Percentiles rank a stretch among this genome's conserved stretches.
phyloP scores from a whole-genome alignment of 2,888 invertebrate genomes.

The Pyrocoelia pectoralis region DNA sequence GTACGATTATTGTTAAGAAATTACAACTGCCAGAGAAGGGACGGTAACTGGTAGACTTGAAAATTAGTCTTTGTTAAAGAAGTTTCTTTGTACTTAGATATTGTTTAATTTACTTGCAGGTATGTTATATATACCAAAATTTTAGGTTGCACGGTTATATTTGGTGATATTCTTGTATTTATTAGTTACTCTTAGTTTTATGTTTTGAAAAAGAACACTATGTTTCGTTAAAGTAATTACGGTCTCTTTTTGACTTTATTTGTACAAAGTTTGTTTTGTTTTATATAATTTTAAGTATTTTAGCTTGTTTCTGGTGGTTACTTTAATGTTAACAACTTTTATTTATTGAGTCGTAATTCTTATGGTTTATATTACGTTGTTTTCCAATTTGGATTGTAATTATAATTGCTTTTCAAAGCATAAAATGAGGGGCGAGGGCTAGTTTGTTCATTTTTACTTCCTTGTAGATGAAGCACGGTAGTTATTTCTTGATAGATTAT shows the following conservation, averaged over 20 bases:
- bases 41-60: neutral
- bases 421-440: neutral
- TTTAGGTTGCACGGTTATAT: constrained; percentile 12
- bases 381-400: constrained; percentile 17
- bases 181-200: constrained; percentile 14
- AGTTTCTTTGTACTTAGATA: constrained; percentile 1
- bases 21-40: constrained; percentile 1
- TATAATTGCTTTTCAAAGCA: constrained; percentile 12
- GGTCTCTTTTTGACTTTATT: constrained; percentile 18
- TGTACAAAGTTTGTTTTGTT: constrained; percentile 50
- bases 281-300: neutral
- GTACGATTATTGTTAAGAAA: constrained; percentile 10
- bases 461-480: no score
- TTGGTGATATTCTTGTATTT: constrained; percentile 39
- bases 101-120: neutral
- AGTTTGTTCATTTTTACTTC: neutral
- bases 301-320: constrained; percentile 21
- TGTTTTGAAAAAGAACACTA: neutral
- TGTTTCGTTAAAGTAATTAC: constrained; percentile 16
- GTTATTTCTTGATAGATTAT: no score
- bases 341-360: constrained; percentile 44
- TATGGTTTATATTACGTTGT: constrained; percentile 23
- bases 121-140: constrained; percentile 8
- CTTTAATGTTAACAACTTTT: constrained; percentile 46
- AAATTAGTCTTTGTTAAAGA: neutral